Evolutionary conservation across 2,797 vertebrate species (phyloP).

Genomic region (Potorous gilbertii): DNA sequence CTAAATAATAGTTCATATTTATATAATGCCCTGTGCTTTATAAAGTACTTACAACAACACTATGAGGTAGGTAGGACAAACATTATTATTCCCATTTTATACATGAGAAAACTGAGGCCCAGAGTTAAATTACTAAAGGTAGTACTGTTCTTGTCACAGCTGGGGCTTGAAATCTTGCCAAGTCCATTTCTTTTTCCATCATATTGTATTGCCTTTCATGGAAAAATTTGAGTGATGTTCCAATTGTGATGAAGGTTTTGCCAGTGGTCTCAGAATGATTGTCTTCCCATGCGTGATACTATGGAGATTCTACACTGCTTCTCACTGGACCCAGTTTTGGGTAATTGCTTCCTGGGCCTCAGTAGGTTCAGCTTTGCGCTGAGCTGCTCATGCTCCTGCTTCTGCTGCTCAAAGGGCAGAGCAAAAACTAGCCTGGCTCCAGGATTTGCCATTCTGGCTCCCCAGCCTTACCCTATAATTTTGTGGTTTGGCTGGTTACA

Average conservation of each 20-base stretch:
- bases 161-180: background rate
- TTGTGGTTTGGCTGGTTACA: conserved; percentile 80
- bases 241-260: background rate
- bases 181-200: background rate
- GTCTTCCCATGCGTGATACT: background rate
- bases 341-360: conserved; percentile 30
- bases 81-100: background rate
- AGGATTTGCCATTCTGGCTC: conserved; percentile 68
- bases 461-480: conserved; percentile 76
- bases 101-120: background rate
- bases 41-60: background rate
- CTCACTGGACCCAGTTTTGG: background rate
- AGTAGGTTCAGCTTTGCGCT: conserved; percentile 64
- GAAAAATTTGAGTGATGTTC: background rate
- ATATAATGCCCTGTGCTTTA: background rate
- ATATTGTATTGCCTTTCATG: background rate
- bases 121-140: background rate
- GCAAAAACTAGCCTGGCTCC: conserved; percentile 64
- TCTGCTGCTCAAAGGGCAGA: conserved; percentile 61
- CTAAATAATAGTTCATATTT: background rate
- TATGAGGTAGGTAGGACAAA: background rate
- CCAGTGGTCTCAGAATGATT: background rate
- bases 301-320: background rate
- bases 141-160: background rate
- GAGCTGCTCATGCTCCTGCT: background rate